Base-by-base conservation (phyloP, 2,113 vertebrate species). In the Jacana jacana region DNA sequence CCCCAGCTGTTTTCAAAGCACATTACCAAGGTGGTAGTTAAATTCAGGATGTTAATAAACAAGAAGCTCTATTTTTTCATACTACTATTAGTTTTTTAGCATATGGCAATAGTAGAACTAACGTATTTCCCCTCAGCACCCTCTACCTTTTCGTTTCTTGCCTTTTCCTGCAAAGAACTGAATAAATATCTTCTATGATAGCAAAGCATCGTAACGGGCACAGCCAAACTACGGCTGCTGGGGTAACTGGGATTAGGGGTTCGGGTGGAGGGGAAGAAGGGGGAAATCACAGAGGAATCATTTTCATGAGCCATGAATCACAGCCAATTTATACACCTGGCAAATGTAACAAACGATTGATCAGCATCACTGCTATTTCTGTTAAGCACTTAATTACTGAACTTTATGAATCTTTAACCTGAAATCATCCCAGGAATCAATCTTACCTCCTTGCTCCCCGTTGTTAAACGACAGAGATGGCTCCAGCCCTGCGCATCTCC, bases 1-100 rank as follows among this genome's bases (percentile, higher is more conserved):
- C 75, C 84, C 66, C 46, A 58, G 69, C 51, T 76, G 42, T 94
- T 96, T 96, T 91, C 91, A 89, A 86, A 86, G 70, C 91, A 88
- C 4, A 0, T 92, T 91, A 88, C 44, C 52, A 73, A 85, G 68
- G 73, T 33, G 40, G 57, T 96, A 93, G 87, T 87, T 94, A 82
- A 91, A 88, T 85, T 89, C 84, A 81, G 85, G 76, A 90, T 92
- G 40, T 79, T 72, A 96, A 82, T 95, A 91, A 89, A 95, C 66
- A 42, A 94, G 80, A 88, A 92, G 86, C 40, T 97, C 86, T 97
- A 96, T 97, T 96, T 97, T 97, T 96, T 94, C 93, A 89, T 96
- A 83, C 82, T 92, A 77, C 88, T 91, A 70, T 94, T 97, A 93
- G 91, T 83, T 97, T 97, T 92, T 94, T 92, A 95, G 92, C 25